Conservation (phyloP, 2,797 vertebrate genomes). For the Arrhamphus sclerolepis region DNA sequence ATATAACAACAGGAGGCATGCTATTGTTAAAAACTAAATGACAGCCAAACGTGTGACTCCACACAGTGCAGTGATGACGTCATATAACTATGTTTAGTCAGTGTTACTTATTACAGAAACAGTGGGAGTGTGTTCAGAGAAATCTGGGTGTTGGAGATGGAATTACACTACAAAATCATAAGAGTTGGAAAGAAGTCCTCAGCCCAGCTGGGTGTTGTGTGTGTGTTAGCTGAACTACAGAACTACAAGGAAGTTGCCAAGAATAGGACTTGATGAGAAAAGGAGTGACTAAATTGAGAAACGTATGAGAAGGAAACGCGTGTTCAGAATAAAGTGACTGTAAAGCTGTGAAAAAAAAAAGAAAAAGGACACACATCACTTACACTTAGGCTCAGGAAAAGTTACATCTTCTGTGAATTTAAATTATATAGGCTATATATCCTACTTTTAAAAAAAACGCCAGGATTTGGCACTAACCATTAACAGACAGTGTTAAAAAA, state of each 20-base stretch:
- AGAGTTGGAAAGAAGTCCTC: slow-evolving; percentile 17
- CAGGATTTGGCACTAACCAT: too few species aligned
- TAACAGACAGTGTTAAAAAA: too few species aligned
- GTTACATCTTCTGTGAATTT: too few species aligned
- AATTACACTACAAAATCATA: slow-evolving; percentile 45
- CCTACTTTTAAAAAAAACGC: too few species aligned
- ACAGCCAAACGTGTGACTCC: slow-evolving; percentile 14
- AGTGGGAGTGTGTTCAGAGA: slow-evolving; percentile 51
- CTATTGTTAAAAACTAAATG: slow-evolving; percentile 2
- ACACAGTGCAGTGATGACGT: slow-evolving; percentile 21
- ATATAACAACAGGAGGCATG: slow-evolving; percentile 12
- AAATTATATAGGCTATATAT: too few species aligned
- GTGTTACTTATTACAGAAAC: slow-evolving; percentile 44
- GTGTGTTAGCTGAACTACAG: slow-evolving; percentile 11
- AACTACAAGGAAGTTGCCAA: slow-evolving; percentile 55
- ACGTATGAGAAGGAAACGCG: slow-evolving; percentile 53
- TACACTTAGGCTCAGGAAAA: too few species aligned
- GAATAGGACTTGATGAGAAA: slow-evolving; percentile 31
- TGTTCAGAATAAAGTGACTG: too few species aligned
- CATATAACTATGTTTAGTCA: slow-evolving; percentile 41
- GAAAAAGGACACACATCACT: too few species aligned
- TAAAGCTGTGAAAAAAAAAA: too few species aligned
- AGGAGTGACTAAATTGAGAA: slow-evolving; percentile 46
- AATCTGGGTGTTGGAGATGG: slow-evolving; percentile 39
- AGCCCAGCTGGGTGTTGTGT: slow-evolving; percentile 2